Evolutionary conservation across 2,888 invertebrate genomes (phyloP).

Genomic region (Gymnocheta viridis): DNA sequence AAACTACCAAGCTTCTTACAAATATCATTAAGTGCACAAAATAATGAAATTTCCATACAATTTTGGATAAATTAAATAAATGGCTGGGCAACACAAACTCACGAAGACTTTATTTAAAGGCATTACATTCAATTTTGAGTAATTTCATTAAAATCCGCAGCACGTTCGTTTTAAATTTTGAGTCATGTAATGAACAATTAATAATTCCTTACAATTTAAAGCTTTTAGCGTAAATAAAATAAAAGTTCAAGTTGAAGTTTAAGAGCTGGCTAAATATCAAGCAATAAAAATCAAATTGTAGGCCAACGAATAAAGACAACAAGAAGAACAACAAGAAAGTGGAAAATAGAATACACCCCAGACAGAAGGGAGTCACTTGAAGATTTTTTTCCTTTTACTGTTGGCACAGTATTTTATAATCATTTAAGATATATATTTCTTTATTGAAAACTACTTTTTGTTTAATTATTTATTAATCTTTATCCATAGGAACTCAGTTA

Average conservation of each 20-base stretch:
- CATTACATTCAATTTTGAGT: conserved; percentile 13
- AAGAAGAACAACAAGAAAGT: conserved; percentile 29
- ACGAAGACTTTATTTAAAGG: neutral
- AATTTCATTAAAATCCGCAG: conserved; percentile 30
- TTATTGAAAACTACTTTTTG: neutral
- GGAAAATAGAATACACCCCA: conserved; percentile 61
- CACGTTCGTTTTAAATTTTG: conserved; percentile 50
- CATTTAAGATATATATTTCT: neutral
- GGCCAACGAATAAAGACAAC: conserved; percentile 24
- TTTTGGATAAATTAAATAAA: conserved; percentile 42
- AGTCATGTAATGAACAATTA: conserved; percentile 59
- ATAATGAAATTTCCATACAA: conserved; percentile 53
- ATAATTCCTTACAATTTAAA: neutral
- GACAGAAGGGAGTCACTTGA: conserved; percentile 56
- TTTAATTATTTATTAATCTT: neutral
- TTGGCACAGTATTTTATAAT: neutral
- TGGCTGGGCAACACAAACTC: neutral
- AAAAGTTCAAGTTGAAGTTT: conserved; percentile 67
- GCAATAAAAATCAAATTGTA: conserved; percentile 32
- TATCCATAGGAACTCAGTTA: neutral
- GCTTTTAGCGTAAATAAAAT: neutral
- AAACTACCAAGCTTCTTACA: neutral
- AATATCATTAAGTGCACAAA: conserved; percentile 13
- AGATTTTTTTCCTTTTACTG: neutral
- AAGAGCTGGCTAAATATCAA: conserved; percentile 11